Evolutionary conservation across 2,797 vertebrate genomes (phyloP), one percentile per base, ranked within the genome.

Genomic region (Percopsis omiscomaycus): DNA sequence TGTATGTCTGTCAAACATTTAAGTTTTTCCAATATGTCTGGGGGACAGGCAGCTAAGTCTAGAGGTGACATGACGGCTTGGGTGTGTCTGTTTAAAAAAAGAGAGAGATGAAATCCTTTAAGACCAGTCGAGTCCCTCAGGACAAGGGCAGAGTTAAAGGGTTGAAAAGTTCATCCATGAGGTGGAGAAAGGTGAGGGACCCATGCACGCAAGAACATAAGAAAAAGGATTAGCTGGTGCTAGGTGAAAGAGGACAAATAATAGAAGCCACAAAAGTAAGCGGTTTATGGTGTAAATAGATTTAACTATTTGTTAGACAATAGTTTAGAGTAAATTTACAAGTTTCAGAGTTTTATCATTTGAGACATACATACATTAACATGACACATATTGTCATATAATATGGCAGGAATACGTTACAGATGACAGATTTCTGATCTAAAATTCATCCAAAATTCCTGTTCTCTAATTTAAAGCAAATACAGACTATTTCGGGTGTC

Each of bases 121-220:
- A 74, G 69, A 63, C 29, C 54, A 46, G 30, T 44, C 53, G 2
- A 56, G 77, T 75, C 69, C 73, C 68, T 0, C 29, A 75, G 75
- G 61, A 85, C 54, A 22, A 56, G 81, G 78, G 64, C 73, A 66
- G 74, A 81, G 80, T 70, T 80, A 75, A 88, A 74, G 84, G 79
- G 88, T 87, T 88, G 85, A 91, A 86, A 77, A 90, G 88, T 89
- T 91, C 88, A 91, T 58, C 51, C 37, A 5, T 30, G 49, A 66
- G 64, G 60, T 62, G 73, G 68, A 77, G 75, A 76, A 82, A 82
- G 75, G 75, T 71, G 62, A 80, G 73, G 52, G 59, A 79, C 74
- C 74, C 76, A 83, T 74, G 64, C 83, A 65, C 66, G 79, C 74
- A 78, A 60, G 66, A 69, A 69, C 64, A 59, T 86, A 82, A 83